Evolutionary conservation across 2,888 invertebrate species (phyloP), one percentile per base, ranked within the genome.

Genomic region (Hemicrepidius hirtus): DNA sequence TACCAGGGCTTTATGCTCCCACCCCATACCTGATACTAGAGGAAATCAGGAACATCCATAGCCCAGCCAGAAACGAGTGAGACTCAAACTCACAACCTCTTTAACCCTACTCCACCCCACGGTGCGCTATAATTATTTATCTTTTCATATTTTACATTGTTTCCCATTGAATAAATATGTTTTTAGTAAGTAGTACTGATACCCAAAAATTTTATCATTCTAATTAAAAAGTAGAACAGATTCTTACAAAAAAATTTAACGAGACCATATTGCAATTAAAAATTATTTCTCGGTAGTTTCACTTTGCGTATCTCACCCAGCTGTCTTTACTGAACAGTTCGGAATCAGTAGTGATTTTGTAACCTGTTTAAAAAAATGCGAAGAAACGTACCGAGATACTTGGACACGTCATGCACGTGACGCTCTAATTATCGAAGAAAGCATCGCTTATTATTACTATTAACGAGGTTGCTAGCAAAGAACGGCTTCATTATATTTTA

Each of bases 351-450:
- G 10, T 21, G 6, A 4, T 49, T n/a, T 24, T 18, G 40, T 57
- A 57, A 57, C 57, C 57, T 57, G 57, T 37, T 57, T 57, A 37
- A 18, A 57, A n/a, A 12, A 9, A 16, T 35, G 12, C 35, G 16
- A 21, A 3, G 57, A 57, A 62, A 44, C 5, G 7, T 13, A 41
- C n/a, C 12, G 12, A 32, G 32, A 18, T 57, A 20, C 57, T 21
- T 41, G 37, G 53, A 40, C 21, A 57, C 57, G 21, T 28, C 24
- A 41, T 44, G 60, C 60, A 44, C 60, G 60, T 62, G 44, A 62
- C 44, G 60, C 60, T 62, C 60, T 44, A 44, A 44, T 62, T 62
- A 28, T 28, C 28, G 28, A 44, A 62, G 60, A 62, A 62, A 62
- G 60, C 24, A 41, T 12, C 18, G 18, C 1, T 13, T 13, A 28